These are phyloP conservation scores for Vulpes vulpes DNA, from an alignment of 2,113 vertebrate species.

Conservation along the genomic window DNA sequence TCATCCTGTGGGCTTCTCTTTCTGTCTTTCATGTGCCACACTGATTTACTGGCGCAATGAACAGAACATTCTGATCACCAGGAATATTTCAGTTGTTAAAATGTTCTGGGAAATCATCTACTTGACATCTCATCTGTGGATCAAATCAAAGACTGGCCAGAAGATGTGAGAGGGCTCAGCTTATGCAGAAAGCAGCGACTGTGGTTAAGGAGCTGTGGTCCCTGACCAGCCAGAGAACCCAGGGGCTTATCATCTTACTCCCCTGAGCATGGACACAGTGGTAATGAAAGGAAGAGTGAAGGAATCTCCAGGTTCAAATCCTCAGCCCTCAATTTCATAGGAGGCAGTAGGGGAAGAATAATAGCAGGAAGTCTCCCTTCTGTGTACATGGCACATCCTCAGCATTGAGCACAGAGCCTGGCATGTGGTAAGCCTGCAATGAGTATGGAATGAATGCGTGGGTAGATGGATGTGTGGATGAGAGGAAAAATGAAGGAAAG, in stretches of 20 bases:
- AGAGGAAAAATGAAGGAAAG: background rate
- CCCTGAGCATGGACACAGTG: rapidly evolving
- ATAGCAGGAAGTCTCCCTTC: background rate
- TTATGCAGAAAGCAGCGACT: rapidly evolving
- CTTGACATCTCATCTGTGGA: background rate
- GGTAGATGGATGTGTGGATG: background rate
- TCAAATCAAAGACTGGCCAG: background rate
- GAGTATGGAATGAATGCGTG: too few species aligned
- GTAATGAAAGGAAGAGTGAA: background rate
- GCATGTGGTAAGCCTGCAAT: rapidly evolving
- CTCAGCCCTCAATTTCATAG: background rate
- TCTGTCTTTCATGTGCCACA: rapidly evolving
- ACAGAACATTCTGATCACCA: background rate
- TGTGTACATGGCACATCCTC: rapidly evolving
- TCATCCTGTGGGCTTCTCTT: background rate
- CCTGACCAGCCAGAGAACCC: too few species aligned
- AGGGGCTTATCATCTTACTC: too few species aligned
- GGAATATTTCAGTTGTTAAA: background rate
- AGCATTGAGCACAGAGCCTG: background rate
- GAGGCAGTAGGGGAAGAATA: background rate
- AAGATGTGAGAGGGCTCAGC: background rate
- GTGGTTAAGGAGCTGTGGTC: rapidly evolving
- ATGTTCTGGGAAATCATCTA: background rate
- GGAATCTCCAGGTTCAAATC: background rate
- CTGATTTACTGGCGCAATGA: background rate